Conservation (phyloP, 2,888 invertebrate species). For the Pristionchus maxplancki region DNA sequence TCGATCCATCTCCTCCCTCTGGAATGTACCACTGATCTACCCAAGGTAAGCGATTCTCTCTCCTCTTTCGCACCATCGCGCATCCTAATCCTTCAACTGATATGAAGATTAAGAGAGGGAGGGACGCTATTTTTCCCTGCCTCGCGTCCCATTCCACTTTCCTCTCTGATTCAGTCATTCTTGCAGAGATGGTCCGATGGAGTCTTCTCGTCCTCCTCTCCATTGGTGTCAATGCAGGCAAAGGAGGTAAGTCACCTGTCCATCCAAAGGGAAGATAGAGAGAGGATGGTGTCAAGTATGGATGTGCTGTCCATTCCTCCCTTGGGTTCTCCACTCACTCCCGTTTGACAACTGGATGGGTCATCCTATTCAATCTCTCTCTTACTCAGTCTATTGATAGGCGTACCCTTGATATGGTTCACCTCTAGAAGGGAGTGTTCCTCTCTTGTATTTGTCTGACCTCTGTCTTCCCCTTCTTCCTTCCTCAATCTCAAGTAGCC, state of each 20-base stretch:
- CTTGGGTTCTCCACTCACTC: not conserved
- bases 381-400: not conserved
- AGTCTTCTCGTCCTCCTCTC: not conserved
- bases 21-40: conserved; percentile 26
- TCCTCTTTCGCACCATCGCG: not conserved
- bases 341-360: not conserved
- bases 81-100: conserved; percentile 30
- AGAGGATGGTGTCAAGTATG: not conserved
- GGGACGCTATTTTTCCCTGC: not conserved
- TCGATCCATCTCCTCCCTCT: not conserved
- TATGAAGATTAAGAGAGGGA: conserved; percentile 41
- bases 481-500: conserved; percentile 32
- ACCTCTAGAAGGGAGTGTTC: conserved; percentile 21
- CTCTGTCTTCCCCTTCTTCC: conserved; percentile 6
- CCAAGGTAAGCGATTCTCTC: not conserved
- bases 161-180: not conserved
- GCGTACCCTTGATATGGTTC: too few relatives aligned
- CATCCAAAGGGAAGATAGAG: not conserved
- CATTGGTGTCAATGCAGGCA: not conserved
- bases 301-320: not conserved
- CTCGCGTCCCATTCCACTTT: not conserved
- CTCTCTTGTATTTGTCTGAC: conserved; percentile 35
- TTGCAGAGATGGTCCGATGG: conserved; percentile 25
- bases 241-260: conserved; percentile 31
- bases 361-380: conserved; percentile 34